Percentiles rank a stretch among this genome's conserved stretches.
These are phyloP conservation scores for Epinephelus lanceolatus DNA, from an alignment of 2,113 vertebrate species.

Conservation along the genomic window DNA sequence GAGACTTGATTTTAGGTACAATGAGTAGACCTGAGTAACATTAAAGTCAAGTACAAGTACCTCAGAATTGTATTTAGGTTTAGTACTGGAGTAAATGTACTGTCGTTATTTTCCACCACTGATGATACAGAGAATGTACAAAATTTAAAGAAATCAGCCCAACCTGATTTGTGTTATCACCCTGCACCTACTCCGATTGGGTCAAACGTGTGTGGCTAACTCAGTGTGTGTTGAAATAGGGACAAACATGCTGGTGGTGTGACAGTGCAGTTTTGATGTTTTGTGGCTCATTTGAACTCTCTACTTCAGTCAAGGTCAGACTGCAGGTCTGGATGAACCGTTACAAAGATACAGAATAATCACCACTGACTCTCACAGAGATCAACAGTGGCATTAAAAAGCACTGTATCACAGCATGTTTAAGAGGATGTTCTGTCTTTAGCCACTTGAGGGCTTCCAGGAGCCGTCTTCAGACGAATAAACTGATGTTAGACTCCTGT, in stretches of 20 bases:
- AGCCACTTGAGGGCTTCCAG: conserved; percentile 62
- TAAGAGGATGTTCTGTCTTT: conserved; percentile 12
- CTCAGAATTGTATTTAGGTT: no score
- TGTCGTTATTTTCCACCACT: no score
- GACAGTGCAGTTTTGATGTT: conserved; percentile 32
- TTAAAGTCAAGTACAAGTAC: no score
- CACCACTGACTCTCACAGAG: neutral
- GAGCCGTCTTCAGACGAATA: neutral
- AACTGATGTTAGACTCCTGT: neutral
- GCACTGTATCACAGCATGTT: neutral
- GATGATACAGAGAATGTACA: no score
- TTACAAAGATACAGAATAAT: conserved; percentile 14
- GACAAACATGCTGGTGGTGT: conserved; percentile 30
- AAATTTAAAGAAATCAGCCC: neutral
- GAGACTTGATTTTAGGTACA: no score
- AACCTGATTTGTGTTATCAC: neutral
- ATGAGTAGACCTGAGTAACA: no score
- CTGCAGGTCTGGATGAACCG: conserved; percentile 36
- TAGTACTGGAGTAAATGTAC: no score
- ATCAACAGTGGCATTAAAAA: neutral
- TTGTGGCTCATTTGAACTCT: conserved; percentile 28
- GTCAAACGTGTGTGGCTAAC: no score
- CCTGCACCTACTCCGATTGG: no score
- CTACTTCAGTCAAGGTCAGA: conserved; percentile 53
- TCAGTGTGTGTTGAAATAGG: conserved; percentile 39